phyloP scores from a whole-genome alignment of 2,113 vertebrate species.

The Microcebus griseorufus region DNA sequence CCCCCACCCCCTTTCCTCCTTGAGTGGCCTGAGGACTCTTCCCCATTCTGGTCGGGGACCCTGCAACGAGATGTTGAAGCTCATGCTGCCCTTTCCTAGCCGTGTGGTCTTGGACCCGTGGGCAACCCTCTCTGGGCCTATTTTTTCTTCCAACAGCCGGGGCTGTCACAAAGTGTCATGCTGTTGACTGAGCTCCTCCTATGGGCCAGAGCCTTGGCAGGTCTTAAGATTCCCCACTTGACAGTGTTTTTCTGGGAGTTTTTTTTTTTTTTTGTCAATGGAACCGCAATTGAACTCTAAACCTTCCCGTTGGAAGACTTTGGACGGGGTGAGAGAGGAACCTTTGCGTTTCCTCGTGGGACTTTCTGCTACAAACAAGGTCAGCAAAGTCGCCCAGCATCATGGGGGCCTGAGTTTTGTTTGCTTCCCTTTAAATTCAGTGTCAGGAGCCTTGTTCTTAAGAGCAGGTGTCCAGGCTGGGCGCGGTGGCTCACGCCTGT shows the following conservation, averaged over 20 bases:
- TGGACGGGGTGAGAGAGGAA: neutral
- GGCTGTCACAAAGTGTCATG: neutral
- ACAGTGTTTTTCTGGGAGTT: neutral
- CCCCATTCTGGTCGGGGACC: neutral
- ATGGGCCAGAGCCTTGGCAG: neutral
- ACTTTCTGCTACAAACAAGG: neutral
- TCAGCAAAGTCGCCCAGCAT: neutral
- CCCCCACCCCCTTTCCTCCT: rapidly evolving
- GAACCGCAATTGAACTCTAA: neutral
- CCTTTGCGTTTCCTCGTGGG: neutral
- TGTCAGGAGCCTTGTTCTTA: neutral
- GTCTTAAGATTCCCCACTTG: neutral
- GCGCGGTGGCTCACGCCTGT: no score
- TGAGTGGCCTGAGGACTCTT: neutral
- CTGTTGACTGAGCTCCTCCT: neutral
- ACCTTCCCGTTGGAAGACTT: neutral
- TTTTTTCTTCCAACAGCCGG: neutral
- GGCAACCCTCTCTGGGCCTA: neutral
- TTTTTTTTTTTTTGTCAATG: neutral
- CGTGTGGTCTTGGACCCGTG: neutral
- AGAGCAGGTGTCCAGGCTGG: neutral
- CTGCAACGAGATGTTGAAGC: neutral
- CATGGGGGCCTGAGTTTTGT: rapidly evolving
- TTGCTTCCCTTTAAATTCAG: neutral
- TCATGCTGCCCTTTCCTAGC: neutral